Evolutionary conservation across 2,888 invertebrate species (phyloP).

Genomic region (Calameuta filiformis): DNA sequence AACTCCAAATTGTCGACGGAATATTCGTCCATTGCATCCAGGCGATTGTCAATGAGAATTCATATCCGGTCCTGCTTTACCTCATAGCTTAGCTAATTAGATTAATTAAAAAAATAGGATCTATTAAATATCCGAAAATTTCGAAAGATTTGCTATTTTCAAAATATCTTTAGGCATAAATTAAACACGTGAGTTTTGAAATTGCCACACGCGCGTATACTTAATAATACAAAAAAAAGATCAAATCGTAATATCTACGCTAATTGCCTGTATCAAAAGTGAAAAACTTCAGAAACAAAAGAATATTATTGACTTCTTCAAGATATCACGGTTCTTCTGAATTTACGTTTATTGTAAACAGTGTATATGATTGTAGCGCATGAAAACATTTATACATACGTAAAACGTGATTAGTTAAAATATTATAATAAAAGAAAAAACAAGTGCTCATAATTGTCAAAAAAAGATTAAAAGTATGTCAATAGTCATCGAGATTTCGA

Average conservation of each 20-base stretch:
- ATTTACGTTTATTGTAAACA: background rate
- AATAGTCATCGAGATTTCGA: background rate
- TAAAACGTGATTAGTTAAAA: background rate
- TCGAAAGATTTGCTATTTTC: background rate
- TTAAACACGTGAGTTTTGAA: background rate
- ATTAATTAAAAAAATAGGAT: background rate
- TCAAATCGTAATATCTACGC: background rate
- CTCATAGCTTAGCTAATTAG: background rate
- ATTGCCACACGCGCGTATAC: background rate
- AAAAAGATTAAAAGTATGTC: background rate
- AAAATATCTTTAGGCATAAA: background rate
- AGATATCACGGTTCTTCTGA: background rate
- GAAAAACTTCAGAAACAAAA: background rate
- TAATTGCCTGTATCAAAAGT: background rate
- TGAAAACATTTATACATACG: background rate
- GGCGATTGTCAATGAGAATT: background rate
- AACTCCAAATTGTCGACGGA: background rate
- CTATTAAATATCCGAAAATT: background rate
- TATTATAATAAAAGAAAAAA: background rate
- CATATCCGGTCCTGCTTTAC: background rate
- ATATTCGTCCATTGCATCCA: background rate
- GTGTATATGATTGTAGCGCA: background rate
- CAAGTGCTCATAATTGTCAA: background rate
- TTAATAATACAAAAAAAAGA: too few species aligned
- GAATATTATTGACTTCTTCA: background rate